phyloP scores from a whole-genome alignment of 2,113 vertebrate species.

The Dipodomys spectabilis region DNA sequence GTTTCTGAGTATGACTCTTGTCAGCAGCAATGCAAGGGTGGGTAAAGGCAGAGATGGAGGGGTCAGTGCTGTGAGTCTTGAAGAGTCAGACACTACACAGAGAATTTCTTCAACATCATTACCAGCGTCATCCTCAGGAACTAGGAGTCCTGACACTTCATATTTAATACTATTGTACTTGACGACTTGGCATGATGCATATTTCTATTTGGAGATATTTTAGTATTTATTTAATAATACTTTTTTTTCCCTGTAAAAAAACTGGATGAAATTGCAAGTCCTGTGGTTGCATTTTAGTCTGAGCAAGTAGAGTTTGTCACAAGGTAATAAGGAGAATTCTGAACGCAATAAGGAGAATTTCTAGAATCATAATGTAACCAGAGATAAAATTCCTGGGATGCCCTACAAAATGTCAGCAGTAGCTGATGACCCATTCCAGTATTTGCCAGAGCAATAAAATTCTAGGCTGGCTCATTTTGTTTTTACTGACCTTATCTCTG shows the following conservation, averaged over 20 bases:
- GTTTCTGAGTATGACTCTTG: neutral
- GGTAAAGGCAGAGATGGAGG: neutral
- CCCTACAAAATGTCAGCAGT: neutral
- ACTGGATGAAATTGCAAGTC: neutral
- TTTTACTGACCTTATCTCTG: neutral
- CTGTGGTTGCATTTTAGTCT: neutral
- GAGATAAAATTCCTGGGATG: neutral
- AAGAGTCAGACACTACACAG: fast-evolving
- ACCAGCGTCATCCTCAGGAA: neutral
- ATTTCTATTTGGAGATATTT: neutral
- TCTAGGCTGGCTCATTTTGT: neutral
- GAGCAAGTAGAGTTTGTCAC: neutral
- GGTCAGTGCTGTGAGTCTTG: too few species aligned
- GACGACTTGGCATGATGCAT: neutral
- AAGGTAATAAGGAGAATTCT: neutral
- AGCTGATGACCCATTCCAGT: neutral
- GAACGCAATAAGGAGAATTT: neutral
- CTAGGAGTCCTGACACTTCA: neutral
- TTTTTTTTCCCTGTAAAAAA: neutral
- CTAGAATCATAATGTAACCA: neutral
- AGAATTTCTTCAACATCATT: neutral
- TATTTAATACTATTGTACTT: neutral
- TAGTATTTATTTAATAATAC: neutral
- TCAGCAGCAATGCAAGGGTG: neutral
- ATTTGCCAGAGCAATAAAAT: neutral